A percentile compares a stretch with the other conserved stretches of the same genome.
These are phyloP conservation scores for Lapara coniferarum DNA, from an alignment of 2,888 invertebrate species.

Conservation along the genomic window DNA sequence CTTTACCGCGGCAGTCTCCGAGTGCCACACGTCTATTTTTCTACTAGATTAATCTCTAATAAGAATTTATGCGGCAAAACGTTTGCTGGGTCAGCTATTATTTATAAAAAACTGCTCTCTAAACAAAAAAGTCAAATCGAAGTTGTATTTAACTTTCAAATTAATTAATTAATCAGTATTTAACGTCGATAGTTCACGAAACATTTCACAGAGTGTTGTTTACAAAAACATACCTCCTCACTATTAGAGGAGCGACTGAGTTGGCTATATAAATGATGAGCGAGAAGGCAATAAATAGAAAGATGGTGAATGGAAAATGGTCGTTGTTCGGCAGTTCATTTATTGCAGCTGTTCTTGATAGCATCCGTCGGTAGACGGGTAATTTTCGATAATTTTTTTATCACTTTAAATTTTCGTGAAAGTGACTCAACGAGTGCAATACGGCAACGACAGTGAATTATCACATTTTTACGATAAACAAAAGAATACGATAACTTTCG, in stretches of 20 bases:
- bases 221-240: constrained; percentile 8
- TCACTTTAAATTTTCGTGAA: constrained; percentile 37
- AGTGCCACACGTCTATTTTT: too few species aligned
- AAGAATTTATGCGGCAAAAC: too few species aligned
- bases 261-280: constrained; percentile 6
- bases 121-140: too few species aligned
- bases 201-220: neutral
- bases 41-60: too few species aligned
- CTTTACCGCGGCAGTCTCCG: too few species aligned
- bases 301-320: constrained; percentile 31
- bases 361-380: constrained; percentile 29
- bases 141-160: too few species aligned
- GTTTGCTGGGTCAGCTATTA: too few species aligned
- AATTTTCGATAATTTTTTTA: constrained; percentile 27
- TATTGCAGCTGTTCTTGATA: constrained; percentile 41
- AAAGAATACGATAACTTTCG: constrained; percentile 1
- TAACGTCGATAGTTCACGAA: neutral
- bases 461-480: constrained; percentile 12
- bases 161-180: neutral
- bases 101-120: too few species aligned
- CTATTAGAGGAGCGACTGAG: constrained; percentile 19
- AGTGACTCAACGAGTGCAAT: constrained; percentile 26
- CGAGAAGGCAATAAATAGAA: constrained; percentile 24
- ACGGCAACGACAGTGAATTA: constrained; percentile 22
- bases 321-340: constrained; percentile 36